Conservation (phyloP, 1,140 invertebrate genomes). For the Listronotus bonariensis region DNA sequence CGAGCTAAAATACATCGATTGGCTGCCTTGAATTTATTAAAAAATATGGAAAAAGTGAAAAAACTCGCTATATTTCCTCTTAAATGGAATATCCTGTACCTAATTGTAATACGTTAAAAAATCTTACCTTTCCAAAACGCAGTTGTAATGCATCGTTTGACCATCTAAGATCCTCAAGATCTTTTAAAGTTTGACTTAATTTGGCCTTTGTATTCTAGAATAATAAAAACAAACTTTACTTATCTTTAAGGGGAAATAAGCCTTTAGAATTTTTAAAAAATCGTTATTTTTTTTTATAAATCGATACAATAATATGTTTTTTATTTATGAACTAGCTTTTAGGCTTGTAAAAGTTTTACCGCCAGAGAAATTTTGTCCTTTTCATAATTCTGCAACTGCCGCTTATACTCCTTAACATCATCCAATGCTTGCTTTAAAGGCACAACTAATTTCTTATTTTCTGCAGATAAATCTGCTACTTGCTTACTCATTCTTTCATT, state of each 20-base stretch:
- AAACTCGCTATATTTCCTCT: too few species aligned
- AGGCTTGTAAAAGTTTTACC: too few species aligned
- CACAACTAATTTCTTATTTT: constrained; percentile 73
- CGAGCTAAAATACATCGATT: too few species aligned
- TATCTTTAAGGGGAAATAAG: too few species aligned
- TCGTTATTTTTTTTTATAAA: too few species aligned
- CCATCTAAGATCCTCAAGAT: constrained; percentile 76
- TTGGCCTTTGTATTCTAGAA: constrained; percentile 69
- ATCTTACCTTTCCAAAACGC: constrained; percentile 72
- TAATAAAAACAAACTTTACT: too few species aligned
- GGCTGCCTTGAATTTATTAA: too few species aligned
- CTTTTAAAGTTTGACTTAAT: constrained; percentile 64
- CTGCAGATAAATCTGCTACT: constrained; percentile 64
- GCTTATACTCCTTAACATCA: constrained; percentile 70
- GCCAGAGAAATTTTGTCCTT: constrained; percentile 74
- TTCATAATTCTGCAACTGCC: constrained; percentile 78
- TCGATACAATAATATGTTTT: too few species aligned
- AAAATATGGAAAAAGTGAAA: too few species aligned
- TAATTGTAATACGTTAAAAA: background rate
- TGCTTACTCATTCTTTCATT: constrained; percentile 78
- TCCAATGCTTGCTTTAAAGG: constrained; percentile 72
- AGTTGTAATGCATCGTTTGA: constrained; percentile 77
- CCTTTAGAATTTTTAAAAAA: too few species aligned
- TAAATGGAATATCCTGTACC: too few species aligned
- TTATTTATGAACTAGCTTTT: too few species aligned